Percentiles rank a stretch among this genome's conserved stretches.
phyloP scores from a whole-genome alignment of 2,797 vertebrate genomes.

The Mionectes olivaceus region DNA sequence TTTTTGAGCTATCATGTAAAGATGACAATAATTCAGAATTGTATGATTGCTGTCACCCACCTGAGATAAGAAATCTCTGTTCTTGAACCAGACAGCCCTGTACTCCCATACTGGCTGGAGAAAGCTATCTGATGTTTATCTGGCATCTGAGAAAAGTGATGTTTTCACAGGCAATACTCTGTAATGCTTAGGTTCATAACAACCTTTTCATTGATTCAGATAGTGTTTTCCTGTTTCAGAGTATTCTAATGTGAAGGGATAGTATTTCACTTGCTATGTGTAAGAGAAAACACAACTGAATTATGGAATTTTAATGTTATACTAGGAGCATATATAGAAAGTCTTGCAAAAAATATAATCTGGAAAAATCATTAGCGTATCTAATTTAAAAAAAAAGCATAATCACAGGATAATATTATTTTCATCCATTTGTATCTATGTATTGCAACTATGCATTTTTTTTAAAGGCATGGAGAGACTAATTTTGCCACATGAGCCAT shows the following conservation, averaged over 20 bases:
- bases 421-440: not conserved
- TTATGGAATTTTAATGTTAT: not conserved
- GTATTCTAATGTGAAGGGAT: not conserved
- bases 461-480: constrained; percentile 3
- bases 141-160: not conserved
- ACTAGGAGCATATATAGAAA: not conserved
- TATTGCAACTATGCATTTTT: not conserved
- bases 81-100: not conserved
- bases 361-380: not conserved
- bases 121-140: not conserved
- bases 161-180: not conserved
- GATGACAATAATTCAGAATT: not conserved
- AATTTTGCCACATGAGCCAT: constrained; percentile 39
- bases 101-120: not conserved
- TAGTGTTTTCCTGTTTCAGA: not conserved
- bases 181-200: not conserved
- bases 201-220: not conserved
- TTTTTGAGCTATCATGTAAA: not conserved
- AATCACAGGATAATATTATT: not conserved
- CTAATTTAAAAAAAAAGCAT: not conserved
- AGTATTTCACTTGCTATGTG: constrained; percentile 14
- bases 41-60: not conserved
- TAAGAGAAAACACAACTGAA: not conserved
- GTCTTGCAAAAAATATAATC: not conserved
- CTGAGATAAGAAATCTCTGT: not conserved